Evolutionary conservation across 2,888 invertebrate genomes (phyloP), one percentile per base, ranked within the genome.

Genomic region (Halictus ligatus): DNA sequence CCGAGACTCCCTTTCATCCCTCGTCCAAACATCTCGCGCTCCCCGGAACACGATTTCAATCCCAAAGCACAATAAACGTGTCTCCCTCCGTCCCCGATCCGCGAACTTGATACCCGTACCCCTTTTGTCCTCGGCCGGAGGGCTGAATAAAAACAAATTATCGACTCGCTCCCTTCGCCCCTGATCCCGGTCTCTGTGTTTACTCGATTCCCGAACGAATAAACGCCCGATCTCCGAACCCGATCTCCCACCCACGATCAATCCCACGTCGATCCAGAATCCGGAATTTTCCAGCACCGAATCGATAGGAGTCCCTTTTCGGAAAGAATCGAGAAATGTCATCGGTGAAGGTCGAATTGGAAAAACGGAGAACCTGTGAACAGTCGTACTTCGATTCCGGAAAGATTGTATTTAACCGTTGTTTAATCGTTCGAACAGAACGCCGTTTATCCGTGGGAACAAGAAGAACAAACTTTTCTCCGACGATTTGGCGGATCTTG

Each of bases 21-120:
- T 35, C 18, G 73, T 64, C 18, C 67, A 58, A 74, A 75, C 80
- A 64, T 80, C 64, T 54, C 72, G n/a, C 71, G 18, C 46, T 64
- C 40, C 25, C 40, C 64, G 78, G 78, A 72, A 54, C 78, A 74
- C 79, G 67, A 79, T 83, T 80, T 83, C 83, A 60, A 72, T 75
- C 46, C 83, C 25, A 5, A 43, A 75, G 48, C 58, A 71, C 75
- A 71, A 83, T 75, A 80, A 80, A 71, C 75, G 80, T 71, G 71
- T 83, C 69, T 50, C 40, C 75, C 58, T 60, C 50, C 50, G 74
- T 75, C 46, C 21, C 40, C 75, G 54, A 50, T 40, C 25, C 21
- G 80, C 72, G 64, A 86, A 75, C 78, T 74, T 78, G 78, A 86
- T 84, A 80, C 78, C 35, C 35, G 58, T 60, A 54, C 72, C 75